Evolutionary conservation across 2,113 vertebrate genomes (phyloP), one percentile per base, ranked within the genome.

Genomic region (Catharus fuscescens): DNA sequence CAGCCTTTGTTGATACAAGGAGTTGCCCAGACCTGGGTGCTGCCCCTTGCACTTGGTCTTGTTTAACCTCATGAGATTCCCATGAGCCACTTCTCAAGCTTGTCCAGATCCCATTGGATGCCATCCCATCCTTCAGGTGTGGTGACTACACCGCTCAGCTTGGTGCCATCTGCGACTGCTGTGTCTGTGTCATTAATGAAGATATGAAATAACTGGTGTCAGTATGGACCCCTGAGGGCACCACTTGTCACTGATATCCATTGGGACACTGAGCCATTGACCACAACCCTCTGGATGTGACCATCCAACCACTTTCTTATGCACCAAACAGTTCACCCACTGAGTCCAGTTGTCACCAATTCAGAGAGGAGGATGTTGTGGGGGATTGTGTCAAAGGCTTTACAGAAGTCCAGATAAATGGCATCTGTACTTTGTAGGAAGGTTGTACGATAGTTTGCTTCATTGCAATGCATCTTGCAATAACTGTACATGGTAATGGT

Each of bases 231-330:
- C 18, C 38, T 66, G 28, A 45, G 45, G 53, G 2, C 6, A 14
- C 45, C 14, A 8, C 18, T 59, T 38, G 32, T 60, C 34, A 24
- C 32, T n/a, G 28, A 7, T 29, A 16, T 60, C 28, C 31, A 6
- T 4, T 32, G 18, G 5, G 25, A 32, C 32, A 6, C 19, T 29
- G 69, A 52, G 15, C 19, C 14, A 3, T 10, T 67, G 69, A 34
- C 61, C 24, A 25, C 0, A 0, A 16, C 38, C 45, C 28, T 44
- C 24, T 53, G 52, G 32, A 4, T 52, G 32, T n/a, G 45, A 25
- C 11, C 2, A 3, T n/a, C 53, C 61, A 53, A 4, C 6, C 2
- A 15, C 17, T 14, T 81, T 25, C 5, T 25, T 36, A 2, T 18
- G 29, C 8, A 18, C 8, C 31, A 17, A 14, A 20, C 44, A 26